Conservation (phyloP, 1,140 invertebrate genomes). For the Tetraneura akinire region DNA sequence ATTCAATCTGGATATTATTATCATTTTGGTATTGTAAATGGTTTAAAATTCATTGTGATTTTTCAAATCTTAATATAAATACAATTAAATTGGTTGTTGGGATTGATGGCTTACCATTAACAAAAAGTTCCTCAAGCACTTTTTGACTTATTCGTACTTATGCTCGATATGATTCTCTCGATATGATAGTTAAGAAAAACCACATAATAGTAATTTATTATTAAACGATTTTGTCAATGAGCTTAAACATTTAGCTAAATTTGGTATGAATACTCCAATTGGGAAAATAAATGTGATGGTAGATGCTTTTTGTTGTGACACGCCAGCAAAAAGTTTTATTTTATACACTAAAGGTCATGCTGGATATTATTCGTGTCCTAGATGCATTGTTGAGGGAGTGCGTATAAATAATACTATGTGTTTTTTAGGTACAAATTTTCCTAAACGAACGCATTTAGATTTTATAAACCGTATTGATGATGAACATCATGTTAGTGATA, state of each 20-base stretch:
- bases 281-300: too few species aligned
- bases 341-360: background rate
- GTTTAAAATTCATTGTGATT: slow-evolving; percentile 6
- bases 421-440: background rate
- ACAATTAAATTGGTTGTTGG: slow-evolving; percentile 19
- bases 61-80: background rate
- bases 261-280: too few species aligned
- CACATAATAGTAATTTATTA: too few species aligned
- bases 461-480: background rate
- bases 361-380: background rate
- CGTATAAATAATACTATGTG: background rate
- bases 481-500: background rate
- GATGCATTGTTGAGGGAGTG: background rate
- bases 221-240: too few species aligned
- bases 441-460: background rate
- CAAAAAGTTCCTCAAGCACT: background rate
- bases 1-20: slow-evolving; percentile 1
- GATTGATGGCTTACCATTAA: slow-evolving; percentile 3
- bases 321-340: too few species aligned
- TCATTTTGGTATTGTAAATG: too few species aligned
- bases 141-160: slow-evolving; percentile 7
- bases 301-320: too few species aligned
- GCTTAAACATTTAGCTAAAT: too few species aligned
- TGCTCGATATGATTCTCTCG: background rate
- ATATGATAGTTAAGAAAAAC: too few species aligned